Evolutionary conservation across 2,888 invertebrate species (phyloP), one percentile per base, ranked within the genome.

Genomic region (Tethea ocularis): DNA sequence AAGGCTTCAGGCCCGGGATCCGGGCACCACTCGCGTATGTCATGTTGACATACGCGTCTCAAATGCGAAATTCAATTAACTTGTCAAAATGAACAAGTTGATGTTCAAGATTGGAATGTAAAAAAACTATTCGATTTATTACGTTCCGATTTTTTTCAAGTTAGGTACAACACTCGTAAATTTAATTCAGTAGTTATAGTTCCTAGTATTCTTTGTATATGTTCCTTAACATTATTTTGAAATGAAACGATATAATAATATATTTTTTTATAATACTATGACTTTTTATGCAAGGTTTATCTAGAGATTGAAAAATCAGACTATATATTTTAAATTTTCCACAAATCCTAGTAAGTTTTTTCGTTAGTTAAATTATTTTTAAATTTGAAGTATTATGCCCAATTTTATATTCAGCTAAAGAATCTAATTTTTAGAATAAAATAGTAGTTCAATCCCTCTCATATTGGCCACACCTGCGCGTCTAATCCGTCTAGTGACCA

Each of bases 391-490:
- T 8, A 41, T 41, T 41, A 17, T 17, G 17, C n/a, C 41, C 41
- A 41, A 41, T 41, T 41, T 46, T 3, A 15, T 17, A 46, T 17
- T 7, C 41, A 7, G 1, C 1, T 24, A 51, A 52, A 41, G 24
- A 15, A 24, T 53, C 57, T 13, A 56, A 26, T 52, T 15, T 23
- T 20, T 29, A 46, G 20, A 46, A 20, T 20, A 20, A 41, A 41
- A 46, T 46, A 46, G 17, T 46, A 1, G 17, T 46, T 56, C 20
- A 51, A 26, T 56, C 41, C n/a, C n/a, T 56, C 46, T 20, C 36
- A 58, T 57, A 62, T 57, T 52, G 57, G 57, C 57, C 58, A 61
- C 67, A 70, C 65, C 68, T 73, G 67, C 57, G 57, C 57, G 57
- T 6, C 59, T 55, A 22, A 57, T 22, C 62, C 62, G 61, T 24